These are phyloP conservation scores for Tragelaphus strepsiceros DNA, from an alignment of 2,113 vertebrate genomes.

Conservation along the genomic window DNA sequence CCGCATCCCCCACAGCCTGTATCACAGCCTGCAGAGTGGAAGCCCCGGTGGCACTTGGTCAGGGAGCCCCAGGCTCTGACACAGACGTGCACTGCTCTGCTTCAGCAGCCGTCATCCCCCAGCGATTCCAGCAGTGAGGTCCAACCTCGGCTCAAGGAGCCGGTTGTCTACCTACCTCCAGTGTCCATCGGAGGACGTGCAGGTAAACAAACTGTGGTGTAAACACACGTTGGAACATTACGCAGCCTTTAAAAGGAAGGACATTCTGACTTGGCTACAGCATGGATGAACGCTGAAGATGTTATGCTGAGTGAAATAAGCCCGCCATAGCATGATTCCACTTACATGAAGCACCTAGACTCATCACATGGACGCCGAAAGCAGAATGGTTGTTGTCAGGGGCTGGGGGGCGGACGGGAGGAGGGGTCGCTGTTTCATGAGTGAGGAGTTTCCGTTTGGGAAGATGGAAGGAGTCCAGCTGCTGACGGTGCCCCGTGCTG, in stretches of 20 bases:
- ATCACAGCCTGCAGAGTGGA: neutral
- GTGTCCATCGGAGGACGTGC: neutral
- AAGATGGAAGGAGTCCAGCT: neutral
- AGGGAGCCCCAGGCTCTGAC: neutral
- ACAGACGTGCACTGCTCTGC: neutral
- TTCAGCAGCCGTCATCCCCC: too few relatives aligned
- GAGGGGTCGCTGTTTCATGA: neutral
- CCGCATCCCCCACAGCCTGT: accelerated
- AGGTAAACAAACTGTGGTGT: neutral
- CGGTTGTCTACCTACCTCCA: neutral
- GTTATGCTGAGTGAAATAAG: neutral
- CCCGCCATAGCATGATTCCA: neutral
- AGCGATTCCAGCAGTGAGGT: neutral
- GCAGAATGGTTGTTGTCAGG: neutral
- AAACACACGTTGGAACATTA: neutral
- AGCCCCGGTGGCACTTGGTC: neutral
- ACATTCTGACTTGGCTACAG: neutral
- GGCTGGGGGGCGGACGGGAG: neutral
- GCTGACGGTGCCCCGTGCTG: neutral
- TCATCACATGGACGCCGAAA: neutral
- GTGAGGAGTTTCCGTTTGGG: neutral
- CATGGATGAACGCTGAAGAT: too few relatives aligned
- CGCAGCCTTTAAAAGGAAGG: neutral
- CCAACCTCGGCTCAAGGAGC: too few relatives aligned
- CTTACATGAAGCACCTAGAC: neutral